Evolutionary conservation across 2,113 vertebrate genomes (phyloP).

Genomic region (Psittacula cyanocephala): DNA sequence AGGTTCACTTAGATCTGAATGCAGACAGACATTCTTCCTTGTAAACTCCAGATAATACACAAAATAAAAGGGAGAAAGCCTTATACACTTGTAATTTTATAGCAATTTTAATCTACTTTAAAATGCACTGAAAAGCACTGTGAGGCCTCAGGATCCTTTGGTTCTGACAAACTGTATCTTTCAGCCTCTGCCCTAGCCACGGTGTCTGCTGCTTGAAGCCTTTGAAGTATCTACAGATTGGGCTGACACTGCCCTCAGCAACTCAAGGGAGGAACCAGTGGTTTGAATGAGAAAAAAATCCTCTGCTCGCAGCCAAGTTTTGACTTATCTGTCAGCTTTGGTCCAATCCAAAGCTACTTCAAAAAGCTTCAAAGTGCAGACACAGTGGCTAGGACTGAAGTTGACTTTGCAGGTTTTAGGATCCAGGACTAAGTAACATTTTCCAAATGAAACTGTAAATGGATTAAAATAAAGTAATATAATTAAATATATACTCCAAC

Average conservation of each 20-base stretch:
- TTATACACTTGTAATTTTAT: background rate
- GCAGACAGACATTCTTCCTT: background rate
- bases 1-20: background rate
- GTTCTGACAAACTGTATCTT: background rate
- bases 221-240: constrained; percentile 18
- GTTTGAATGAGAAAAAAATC: background rate
- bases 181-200: background rate
- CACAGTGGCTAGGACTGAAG: background rate
- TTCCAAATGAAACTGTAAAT: constrained; percentile 7
- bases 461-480: background rate
- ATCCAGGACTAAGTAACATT: background rate
- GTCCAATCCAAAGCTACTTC: constrained; percentile 12
- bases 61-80: background rate
- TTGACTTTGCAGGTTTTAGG: background rate
- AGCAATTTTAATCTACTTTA: background rate
- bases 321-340: constrained; percentile 1
- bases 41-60: background rate
- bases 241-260: background rate
- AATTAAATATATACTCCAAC: background rate
- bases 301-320: background rate
- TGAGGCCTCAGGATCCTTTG: background rate
- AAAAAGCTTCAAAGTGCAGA: constrained; percentile 11
- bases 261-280: background rate
- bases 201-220: background rate
- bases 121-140: background rate